Evolutionary conservation across 2,113 vertebrate species (phyloP).

Genomic region (Natator depressus): DNA sequence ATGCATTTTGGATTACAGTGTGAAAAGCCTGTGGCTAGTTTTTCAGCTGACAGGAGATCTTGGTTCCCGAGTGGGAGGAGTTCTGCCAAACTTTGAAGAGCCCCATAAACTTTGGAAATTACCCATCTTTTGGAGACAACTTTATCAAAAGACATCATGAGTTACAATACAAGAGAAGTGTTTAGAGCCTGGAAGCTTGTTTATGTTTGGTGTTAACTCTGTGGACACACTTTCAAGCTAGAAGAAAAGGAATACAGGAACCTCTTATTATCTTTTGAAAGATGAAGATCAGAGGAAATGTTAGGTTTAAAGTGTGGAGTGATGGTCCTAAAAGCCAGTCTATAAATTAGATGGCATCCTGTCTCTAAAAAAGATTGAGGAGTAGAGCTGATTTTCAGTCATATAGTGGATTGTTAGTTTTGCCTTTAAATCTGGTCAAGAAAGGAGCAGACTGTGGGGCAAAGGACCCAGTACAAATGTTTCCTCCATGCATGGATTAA

Average conservation of each 20-base stretch:
- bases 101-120: slow-evolving; percentile 65
- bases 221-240: slow-evolving; percentile 69
- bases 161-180: slow-evolving; percentile 71
- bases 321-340: slow-evolving; percentile 46
- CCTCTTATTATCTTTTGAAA: slow-evolving; percentile 78
- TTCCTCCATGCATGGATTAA: slow-evolving; percentile 23
- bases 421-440: slow-evolving; percentile 28
- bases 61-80: slow-evolving; percentile 71
- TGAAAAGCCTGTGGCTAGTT: slow-evolving; percentile 73
- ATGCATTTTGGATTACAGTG: slow-evolving; percentile 69
- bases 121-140: slow-evolving; percentile 70
- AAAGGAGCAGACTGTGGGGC: not conserved
- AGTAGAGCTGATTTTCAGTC: slow-evolving; percentile 38
- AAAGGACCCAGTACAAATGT: slow-evolving; percentile 29
- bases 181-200: slow-evolving; percentile 73
- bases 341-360: slow-evolving; percentile 51
- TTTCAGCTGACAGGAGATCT: slow-evolving; percentile 65
- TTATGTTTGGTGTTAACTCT: slow-evolving; percentile 69
- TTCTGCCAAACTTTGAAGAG: slow-evolving; percentile 67
- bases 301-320: slow-evolving; percentile 60
- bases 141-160: slow-evolving; percentile 71
- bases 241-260: slow-evolving; percentile 61
- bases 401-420: not conserved
- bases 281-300: slow-evolving; percentile 76
- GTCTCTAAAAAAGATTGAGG: slow-evolving; percentile 46